Base-by-base conservation (phyloP, 2,888 invertebrate species). In the Conus canariensis region DNA sequence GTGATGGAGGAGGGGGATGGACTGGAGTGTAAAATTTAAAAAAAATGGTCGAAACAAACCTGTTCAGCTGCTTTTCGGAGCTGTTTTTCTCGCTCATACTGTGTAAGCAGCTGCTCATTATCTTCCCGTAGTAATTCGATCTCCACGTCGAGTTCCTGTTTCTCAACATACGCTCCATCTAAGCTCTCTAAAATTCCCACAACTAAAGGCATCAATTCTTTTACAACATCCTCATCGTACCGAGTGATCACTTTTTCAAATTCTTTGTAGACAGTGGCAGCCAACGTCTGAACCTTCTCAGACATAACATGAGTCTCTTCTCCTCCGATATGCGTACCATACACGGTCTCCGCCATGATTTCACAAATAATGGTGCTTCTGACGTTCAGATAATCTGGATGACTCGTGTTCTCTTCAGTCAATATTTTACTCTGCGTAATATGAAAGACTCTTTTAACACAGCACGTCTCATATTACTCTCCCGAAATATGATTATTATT, bases 111-210 rank as follows among this genome's bases (percentile, higher is more conserved):
- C 97, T 99, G 99, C 96, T 99, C 99, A 96, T 99, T 99, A 96
- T 99, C 99, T 96, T 99, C 99, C 90, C 99, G 97, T 90, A 99
- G 97, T 91, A 99, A 97, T 96, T 99, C 99, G 94, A 99, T 96
- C 96, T 99, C 99, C 12, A 99, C 99, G 96, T 99, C 99, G 94
- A 99, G 98, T 96, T 99, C 99, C 95, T 99, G 99, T 97, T 99
- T 99, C 93, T 99, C 98, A 93, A 99, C 98, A 96, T 99, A 99
- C 0, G 99, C 98, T 90, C 98, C 97, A 97, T 99, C 99, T 94
- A 99, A 97, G 96, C 98, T 98, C 97, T 99, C 99, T 93, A 99
- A 97, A 93, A 99, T 99, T 96, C 99, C 99, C 94, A 99, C 99
- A 95, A 99, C 97, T 92, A 99, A 97, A 10, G 99, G 99, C 99